phyloP scores from a whole-genome alignment of 64 coral and sea anemone genomes.

The Stichodactyla mertensii region DNA sequence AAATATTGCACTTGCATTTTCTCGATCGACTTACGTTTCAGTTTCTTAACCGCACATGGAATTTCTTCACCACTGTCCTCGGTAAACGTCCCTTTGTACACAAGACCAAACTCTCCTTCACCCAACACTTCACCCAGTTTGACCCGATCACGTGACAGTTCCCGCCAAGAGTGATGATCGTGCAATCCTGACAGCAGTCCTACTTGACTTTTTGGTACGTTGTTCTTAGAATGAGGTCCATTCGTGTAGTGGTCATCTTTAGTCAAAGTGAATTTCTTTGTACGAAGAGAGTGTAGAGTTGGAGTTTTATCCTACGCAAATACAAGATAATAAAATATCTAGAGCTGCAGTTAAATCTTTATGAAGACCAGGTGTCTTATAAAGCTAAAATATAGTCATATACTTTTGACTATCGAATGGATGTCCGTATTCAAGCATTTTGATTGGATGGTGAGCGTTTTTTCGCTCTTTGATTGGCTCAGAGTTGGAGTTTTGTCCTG shows the following conservation, averaged over 20 bases:
- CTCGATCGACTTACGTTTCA: conserved; percentile 44
- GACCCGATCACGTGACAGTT: conserved; percentile 63
- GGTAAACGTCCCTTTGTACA: conserved; percentile 44
- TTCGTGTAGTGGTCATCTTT: background rate
- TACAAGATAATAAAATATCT: no score
- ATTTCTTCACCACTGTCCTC: conserved; percentile 47
- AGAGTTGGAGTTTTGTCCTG: background rate
- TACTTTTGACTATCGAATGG: no score
- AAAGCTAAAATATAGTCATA: no score
- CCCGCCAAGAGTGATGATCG: conserved; percentile 43
- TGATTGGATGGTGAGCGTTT: no score
- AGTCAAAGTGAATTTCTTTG: background rate
- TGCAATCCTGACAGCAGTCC: background rate
- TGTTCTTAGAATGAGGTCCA: background rate
- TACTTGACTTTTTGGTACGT: background rate
- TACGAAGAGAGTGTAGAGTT: background rate
- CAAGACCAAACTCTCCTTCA: conserved; percentile 73
- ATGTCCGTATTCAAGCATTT: no score
- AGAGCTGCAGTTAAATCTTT: no score
- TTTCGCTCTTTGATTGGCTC: no score
- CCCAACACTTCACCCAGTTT: conserved; percentile 57
- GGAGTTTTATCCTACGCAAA: background rate
- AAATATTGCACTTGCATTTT: background rate
- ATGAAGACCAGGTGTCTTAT: no score
- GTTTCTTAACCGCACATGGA: conserved; percentile 55